These are phyloP conservation scores for Criorhina ranunculi DNA, from an alignment of 2,888 invertebrate species.

Conservation along the genomic window DNA sequence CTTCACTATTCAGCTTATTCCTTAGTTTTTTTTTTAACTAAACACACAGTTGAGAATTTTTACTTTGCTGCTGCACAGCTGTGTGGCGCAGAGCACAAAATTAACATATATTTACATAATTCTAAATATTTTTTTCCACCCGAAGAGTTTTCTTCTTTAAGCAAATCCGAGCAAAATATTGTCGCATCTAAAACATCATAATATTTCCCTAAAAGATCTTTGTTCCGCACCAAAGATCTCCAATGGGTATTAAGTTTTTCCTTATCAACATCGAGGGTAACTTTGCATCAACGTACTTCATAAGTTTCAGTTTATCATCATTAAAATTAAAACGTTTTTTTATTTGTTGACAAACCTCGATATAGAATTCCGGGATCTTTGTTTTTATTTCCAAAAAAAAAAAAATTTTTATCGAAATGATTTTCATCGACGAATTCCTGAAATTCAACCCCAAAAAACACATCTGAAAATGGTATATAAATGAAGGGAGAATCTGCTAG, in stretches of 20 bases:
- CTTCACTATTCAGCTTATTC: too few relatives aligned
- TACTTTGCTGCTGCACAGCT: too few relatives aligned
- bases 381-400: too few relatives aligned
- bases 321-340: too few relatives aligned
- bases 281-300: conserved; percentile 21
- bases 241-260: conserved; percentile 19
- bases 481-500: background rate
- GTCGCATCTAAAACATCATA: background rate
- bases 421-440: conserved; percentile 13
- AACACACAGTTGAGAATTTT: too few relatives aligned
- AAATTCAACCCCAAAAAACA: conserved; percentile 21
- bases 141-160: background rate
- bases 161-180: background rate
- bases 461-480: background rate
- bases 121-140: background rate
- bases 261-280: conserved; percentile 23
- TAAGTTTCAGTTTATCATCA: conserved; percentile 25
- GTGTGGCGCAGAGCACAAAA: too few relatives aligned
- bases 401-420: conserved; percentile 48
- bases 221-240: conserved; percentile 1
- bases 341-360: too few relatives aligned
- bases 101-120: background rate
- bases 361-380: too few relatives aligned
- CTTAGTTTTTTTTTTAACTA: too few relatives aligned
- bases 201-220: background rate